Conservation (phyloP, 2,797 vertebrate species). For the Psittacula derbiana region DNA sequence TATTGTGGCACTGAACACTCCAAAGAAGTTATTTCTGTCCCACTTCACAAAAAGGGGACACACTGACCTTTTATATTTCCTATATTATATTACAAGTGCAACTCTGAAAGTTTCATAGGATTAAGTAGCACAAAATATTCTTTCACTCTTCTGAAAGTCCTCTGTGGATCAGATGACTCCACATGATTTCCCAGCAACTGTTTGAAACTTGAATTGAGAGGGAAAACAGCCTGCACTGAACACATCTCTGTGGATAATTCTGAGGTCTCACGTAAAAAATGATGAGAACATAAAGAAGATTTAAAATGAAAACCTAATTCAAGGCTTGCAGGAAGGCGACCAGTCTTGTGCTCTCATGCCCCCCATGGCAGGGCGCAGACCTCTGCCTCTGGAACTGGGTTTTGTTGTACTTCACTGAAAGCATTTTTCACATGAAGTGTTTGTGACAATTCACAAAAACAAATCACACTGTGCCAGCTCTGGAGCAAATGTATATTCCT, state of each 20-base stretch:
- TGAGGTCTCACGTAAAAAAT: not conserved
- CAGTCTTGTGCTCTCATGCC: not conserved
- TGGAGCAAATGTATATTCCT: not conserved
- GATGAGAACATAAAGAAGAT: not conserved
- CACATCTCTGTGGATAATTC: not conserved
- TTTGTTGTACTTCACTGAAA: not conserved
- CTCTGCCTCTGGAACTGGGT: not conserved
- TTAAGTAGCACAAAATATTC: not conserved
- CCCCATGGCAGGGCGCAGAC: not conserved
- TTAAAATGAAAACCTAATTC: not conserved
- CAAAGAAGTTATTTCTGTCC: not conserved
- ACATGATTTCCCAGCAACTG: not conserved
- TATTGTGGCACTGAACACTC: not conserved
- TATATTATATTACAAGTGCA: not conserved
- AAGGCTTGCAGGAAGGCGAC: not conserved
- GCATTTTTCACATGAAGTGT: not conserved
- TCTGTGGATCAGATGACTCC: slow-evolving; percentile 9
- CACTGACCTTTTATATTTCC: not conserved
- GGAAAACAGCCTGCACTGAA: not conserved
- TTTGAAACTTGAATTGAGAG: not conserved
- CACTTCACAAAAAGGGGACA: not conserved
- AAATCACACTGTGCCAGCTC: not conserved
- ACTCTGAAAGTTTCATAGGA: not conserved
- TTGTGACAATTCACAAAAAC: not conserved
- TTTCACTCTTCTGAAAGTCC: not conserved